phyloP scores from a whole-genome alignment of 2,888 invertebrate genomes.

The Geophilus truncorum region DNA sequence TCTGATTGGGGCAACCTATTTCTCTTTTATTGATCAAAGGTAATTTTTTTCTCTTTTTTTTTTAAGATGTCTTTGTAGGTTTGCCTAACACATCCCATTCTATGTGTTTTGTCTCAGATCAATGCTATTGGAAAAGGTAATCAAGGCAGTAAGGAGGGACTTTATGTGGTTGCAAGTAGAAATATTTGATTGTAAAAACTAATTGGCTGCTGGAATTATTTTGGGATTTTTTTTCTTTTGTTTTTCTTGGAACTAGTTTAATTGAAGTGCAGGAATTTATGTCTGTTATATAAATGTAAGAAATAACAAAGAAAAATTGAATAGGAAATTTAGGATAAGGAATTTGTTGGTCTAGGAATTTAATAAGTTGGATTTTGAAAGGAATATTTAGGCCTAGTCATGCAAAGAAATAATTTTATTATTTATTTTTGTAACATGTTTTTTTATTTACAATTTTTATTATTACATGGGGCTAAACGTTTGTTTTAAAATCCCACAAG shows the following conservation, averaged over 20 bases:
- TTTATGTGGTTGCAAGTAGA: not conserved
- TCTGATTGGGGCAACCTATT: not conserved
- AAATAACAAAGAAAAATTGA: not conserved
- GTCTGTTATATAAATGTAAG: not conserved
- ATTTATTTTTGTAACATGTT: no score
- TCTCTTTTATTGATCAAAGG: not conserved
- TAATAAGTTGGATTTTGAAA: not conserved
- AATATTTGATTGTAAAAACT: not conserved
- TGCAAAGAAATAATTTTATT: no score
- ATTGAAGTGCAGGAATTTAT: not conserved
- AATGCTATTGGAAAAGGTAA: not conserved
- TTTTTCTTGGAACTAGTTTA: not conserved
- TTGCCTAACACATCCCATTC: not conserved
- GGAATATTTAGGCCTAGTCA: no score
- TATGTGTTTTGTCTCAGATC: not conserved
- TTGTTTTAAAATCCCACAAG: not conserved
- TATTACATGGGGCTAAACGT: no score
- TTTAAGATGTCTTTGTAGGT: not conserved
- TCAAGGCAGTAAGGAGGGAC: not conserved
- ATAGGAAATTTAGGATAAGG: not conserved
- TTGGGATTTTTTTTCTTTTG: not conserved
- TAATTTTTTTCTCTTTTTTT: not conserved
- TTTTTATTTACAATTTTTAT: no score
- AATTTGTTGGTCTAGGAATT: no score
- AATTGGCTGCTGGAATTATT: not conserved